Evolutionary conservation across 2,888 invertebrate species (phyloP), one percentile per base, ranked within the genome.

Genomic region (Meliscaeva auricollis): DNA sequence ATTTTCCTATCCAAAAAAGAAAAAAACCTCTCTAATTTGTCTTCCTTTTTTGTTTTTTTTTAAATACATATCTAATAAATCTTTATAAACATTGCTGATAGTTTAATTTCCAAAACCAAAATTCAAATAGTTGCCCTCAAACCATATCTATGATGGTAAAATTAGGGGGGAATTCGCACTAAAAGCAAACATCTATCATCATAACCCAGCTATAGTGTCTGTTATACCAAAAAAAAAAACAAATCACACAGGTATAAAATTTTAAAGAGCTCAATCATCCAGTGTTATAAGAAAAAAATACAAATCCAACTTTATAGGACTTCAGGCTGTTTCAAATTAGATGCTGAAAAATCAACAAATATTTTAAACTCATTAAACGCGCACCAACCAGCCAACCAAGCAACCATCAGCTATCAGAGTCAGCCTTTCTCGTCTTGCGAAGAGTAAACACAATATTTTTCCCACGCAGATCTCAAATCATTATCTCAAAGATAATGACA

Each of bases 341-440:
- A 73, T 72, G 50, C 22, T 32, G 44, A 73, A 85, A 85, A 76
- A 80, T 79, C 84, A 84, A 80, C 79, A 73, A 85, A 85, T 76
- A 73, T 76, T 48, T 60, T 75, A 74, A 83, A 78, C 62, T 76
- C 80, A 77, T 85, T 85, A 85, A 72, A 66, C 66, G 50, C 60
- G 41, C 48, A 44, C 35, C 46, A 26, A 46, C 26, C 44, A 9
- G 20, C 9, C 60, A 3, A 35, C 35, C 9, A 9, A 8, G 9
- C 3, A 35, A 9, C 35, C 9, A n/a, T n/a, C n/a, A 4, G 4
- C 26, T 4, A 26, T 26, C 26, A 26, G 26, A 26, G 26, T 4
- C 4, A 22, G 11, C 48, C 44, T 66, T 54, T 68, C 73, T 22
- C 46, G n/a, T 30, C 22, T 46, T 11, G 3, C n/a, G 3, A 30